phyloP scores from a whole-genome alignment of 2,797 vertebrate species.

The Coendou prehensilis region DNA sequence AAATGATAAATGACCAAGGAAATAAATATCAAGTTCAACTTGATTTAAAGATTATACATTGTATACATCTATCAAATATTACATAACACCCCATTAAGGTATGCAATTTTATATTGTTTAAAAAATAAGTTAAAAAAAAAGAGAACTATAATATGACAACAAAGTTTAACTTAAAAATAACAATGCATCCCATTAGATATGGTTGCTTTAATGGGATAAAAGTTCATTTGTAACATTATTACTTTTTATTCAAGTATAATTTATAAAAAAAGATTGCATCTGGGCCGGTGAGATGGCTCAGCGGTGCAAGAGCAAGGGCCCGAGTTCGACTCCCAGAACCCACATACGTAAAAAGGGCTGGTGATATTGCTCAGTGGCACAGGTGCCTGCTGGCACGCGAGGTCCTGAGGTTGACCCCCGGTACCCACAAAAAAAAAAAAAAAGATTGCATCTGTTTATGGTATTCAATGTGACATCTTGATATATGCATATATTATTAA shows the following conservation, averaged over 20 bases:
- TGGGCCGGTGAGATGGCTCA: not conserved
- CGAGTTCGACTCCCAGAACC: too few relatives aligned
- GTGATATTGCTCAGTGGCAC: too few relatives aligned
- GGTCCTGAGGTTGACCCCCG: too few relatives aligned
- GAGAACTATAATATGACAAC: not conserved
- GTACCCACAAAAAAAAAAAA: not conserved
- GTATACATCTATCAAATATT: not conserved
- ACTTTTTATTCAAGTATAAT: not conserved
- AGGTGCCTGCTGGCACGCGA: too few relatives aligned
- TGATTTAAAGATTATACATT: not conserved
- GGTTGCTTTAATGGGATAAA: not conserved
- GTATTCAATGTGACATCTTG: not conserved
- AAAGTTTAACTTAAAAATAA: constrained; percentile 18
- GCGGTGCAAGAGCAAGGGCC: too few relatives aligned
- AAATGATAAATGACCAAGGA: not conserved
- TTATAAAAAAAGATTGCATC: not conserved
- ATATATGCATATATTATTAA: not conserved
- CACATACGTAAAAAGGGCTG: too few relatives aligned
- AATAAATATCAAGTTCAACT: not conserved
- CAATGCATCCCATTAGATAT: not conserved
- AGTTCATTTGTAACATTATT: constrained; percentile 4
- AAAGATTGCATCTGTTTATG: not conserved
- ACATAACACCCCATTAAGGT: not conserved
- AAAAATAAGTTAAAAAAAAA: not conserved
- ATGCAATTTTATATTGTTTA: not conserved